Base-by-base conservation (phyloP, 2,797 vertebrate species). In the Phoeniculus purpureus region DNA sequence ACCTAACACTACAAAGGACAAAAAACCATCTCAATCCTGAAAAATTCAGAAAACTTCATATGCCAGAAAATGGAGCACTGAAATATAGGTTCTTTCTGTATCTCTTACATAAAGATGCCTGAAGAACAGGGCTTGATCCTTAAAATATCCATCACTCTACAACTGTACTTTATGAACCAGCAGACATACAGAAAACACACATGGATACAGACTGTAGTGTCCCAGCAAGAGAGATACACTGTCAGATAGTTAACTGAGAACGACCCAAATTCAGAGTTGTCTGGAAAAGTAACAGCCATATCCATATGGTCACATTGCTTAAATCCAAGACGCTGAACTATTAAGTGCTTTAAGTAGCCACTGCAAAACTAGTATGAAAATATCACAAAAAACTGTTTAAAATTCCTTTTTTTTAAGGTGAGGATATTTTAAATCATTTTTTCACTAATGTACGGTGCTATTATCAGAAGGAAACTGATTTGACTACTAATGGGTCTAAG, bases 81-180 rank as follows among this genome's bases (percentile, higher is more conserved):
- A 37, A 70, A 76, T 37, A 76, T 5, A 23, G 11, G 14, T 19
- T 43, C 47, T 84, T 79, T 70, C 61, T 51, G 0, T 7, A 6
- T 47, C 16, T 85, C 43, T 83, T 87, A 83, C 6, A 85, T 56
- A 87, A 89, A 78, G 40, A 85, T 47, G 61, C 32, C 52, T 83
- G 81, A 82, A 73, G 60, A 87, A 75, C 45, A 73, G 59, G 37
- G 27, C 10, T 79, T 43, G 40, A 72, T 79, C 60, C 85, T 79
- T 85, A 92, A 89, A 95, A 89, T 73, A 93, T 29, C 56, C 51
- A 76, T 34, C 67, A 51, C 40, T 87, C 52, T 62, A 31, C 70
- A 78, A 73, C 23, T 67, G 77, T 60, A 60, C 85, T 84, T 89
- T 81, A 13, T 79, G 85, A 94, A 87, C 45, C 82, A 78, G 59